Base-by-base conservation (phyloP, 2,797 vertebrate species). In the Sebastolobus altivelis region DNA sequence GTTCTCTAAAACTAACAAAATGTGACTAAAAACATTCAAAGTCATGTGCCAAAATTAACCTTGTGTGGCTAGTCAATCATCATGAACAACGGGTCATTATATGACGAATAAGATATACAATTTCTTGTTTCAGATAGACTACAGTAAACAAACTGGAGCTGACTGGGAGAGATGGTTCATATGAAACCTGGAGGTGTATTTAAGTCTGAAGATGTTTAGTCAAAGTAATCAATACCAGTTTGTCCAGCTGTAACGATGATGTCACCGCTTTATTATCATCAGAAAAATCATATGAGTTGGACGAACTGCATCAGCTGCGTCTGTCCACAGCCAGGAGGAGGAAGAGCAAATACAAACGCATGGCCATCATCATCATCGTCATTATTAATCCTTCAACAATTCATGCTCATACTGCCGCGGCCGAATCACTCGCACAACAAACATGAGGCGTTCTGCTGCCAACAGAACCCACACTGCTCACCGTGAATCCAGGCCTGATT, bases 81-180 rank as follows among this genome's bases (percentile, higher is more conserved):
- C 16, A 8, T 14, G 79, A 72, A 79, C 88, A 84, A 84, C 87
- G 29, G 84, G 27, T 86, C 75, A 82, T 85, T 77, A 75, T 62
- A 71, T 81, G 68, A 76, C 65, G 63, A 76, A 86, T 82, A 75
- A 77, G 16, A 49, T 49, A n/a, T 66, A 40, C 60, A 76, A 88
- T 82, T 73, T 63, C 62, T 56, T 54, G 16, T 13, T 49, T 59
- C 27, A 49, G 27, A 54, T 20, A 16, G 43, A 46, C 8, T 25
- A 56, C 66, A 55, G 49, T 31, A 46, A 49, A 65, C 65, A 59
- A 27, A 52, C 72, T 49, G 59, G 20, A 37, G 62, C 67, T 38
- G 63, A 56, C 4, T 35, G 40, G 25, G 27, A 33, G 35, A 8
- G 8, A 25, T 27, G 11, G 40, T 59, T 59, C 38, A 76, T 4